Percentiles rank a stretch among this genome's conserved stretches.
These are phyloP conservation scores for Poecilobothrus nobilitatus DNA, from an alignment of 2,888 invertebrate species.

Conservation along the genomic window DNA sequence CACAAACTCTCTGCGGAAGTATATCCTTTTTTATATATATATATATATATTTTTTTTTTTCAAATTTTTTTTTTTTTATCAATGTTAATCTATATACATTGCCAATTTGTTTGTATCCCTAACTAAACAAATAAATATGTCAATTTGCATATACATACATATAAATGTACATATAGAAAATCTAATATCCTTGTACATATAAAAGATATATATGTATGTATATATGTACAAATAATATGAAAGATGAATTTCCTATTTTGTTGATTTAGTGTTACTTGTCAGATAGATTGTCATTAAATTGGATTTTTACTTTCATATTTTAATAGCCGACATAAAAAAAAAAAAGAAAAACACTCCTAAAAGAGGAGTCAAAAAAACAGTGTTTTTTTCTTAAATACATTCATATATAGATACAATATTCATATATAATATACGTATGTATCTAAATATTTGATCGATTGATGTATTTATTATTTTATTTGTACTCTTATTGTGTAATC, in stretches of 20 bases:
- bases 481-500: no score
- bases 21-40: no score
- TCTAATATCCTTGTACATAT: no score
- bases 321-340: background rate
- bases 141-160: background rate
- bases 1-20: no score
- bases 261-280: conserved; percentile 2
- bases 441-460: background rate
- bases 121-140: background rate
- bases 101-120: background rate
- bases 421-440: background rate
- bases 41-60: background rate
- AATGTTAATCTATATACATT: background rate
- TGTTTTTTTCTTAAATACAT: no score
- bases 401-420: no score
- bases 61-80: background rate
- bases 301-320: conserved; percentile 5
- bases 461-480: background rate
- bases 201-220: no score
- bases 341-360: background rate
- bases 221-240: background rate
- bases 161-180: no score
- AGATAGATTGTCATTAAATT: background rate
- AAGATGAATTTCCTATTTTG: conserved; percentile 1
- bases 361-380: no score